Conservation (phyloP, 92 coral and sea anemone species). For the Parazoanthus darwini region DNA sequence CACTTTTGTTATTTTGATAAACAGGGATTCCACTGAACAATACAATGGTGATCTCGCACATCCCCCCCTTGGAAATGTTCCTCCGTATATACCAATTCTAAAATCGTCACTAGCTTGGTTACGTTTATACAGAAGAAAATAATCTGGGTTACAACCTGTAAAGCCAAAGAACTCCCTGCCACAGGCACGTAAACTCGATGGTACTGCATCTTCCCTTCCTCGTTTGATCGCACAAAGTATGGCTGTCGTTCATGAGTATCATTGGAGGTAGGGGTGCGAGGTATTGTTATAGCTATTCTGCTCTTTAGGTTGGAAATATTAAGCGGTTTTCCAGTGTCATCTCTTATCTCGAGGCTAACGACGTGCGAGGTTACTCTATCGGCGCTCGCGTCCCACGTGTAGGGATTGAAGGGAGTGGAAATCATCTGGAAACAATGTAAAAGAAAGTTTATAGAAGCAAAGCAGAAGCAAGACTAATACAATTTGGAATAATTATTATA, state of each 20-base stretch:
- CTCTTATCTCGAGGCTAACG: constrained; percentile 48
- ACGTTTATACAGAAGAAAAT: no score
- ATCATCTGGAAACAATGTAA: constrained; percentile 44
- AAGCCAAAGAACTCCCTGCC: constrained; percentile 1
- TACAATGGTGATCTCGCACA: no score
- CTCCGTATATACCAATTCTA: no score
- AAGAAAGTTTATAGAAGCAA: background rate
- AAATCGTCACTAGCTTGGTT: background rate
- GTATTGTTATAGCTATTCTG: constrained; percentile 49
- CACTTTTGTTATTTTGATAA: no score
- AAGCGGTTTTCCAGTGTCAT: constrained; percentile 45
- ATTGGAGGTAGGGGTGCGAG: constrained; percentile 5
- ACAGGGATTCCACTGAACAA: no score
- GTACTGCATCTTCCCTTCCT: background rate
- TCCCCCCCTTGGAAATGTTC: no score
- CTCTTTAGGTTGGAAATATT: constrained; percentile 47
- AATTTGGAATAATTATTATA: no score
- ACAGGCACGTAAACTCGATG: background rate
- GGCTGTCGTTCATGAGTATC: background rate
- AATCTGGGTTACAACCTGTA: background rate
- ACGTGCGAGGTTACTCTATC: constrained; percentile 54
- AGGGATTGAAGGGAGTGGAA: constrained; percentile 55
- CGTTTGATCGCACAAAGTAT: background rate
- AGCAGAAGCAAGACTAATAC: no score
- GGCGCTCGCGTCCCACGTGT: constrained; percentile 61